Percentiles rank a stretch among this genome's conserved stretches.
These are phyloP conservation scores for Esox niger DNA, from an alignment of 2,113 vertebrate species.

Conservation along the genomic window DNA sequence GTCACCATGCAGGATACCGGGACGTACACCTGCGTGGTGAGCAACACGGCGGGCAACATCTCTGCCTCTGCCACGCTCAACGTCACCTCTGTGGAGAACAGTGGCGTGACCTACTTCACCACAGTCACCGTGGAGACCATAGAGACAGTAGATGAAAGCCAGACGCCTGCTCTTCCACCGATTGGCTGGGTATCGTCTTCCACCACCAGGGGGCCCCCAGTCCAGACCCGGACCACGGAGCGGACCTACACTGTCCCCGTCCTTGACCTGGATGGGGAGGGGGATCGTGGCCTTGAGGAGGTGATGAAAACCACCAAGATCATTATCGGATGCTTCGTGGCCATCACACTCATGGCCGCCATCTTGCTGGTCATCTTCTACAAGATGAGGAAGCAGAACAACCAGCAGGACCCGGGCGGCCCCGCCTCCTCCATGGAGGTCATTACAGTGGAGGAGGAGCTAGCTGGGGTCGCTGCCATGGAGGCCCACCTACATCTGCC, in stretches of 20 bases:
- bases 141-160: slow-evolving; percentile 87
- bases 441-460: slow-evolving; percentile 96
- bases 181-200: slow-evolving; percentile 92
- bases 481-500: slow-evolving; percentile 96
- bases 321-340: slow-evolving; percentile 87
- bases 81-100: slow-evolving; percentile 89
- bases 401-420: slow-evolving; percentile 92
- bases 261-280: slow-evolving; percentile 76
- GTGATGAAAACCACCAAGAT: slow-evolving; percentile 81
- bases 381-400: slow-evolving; percentile 99
- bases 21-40: slow-evolving; percentile 96
- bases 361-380: slow-evolving; percentile 99
- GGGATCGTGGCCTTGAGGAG: slow-evolving; percentile 68
- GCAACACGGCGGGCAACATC: slow-evolving; percentile 95
- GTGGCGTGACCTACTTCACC: slow-evolving; percentile 92
- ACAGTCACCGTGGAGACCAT: slow-evolving; percentile 97
- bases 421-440: slow-evolving; percentile 95
- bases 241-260: slow-evolving; percentile 92
- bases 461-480: slow-evolving; percentile 88
- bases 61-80: slow-evolving; percentile 94
- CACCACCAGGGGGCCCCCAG: slow-evolving; percentile 87
- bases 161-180: slow-evolving; percentile 84
- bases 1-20: slow-evolving; percentile 94
- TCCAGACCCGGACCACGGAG: slow-evolving; percentile 81
- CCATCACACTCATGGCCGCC: slow-evolving; percentile 97